phyloP scores from a whole-genome alignment of 2,113 vertebrate genomes.

The Malurus elegans region DNA sequence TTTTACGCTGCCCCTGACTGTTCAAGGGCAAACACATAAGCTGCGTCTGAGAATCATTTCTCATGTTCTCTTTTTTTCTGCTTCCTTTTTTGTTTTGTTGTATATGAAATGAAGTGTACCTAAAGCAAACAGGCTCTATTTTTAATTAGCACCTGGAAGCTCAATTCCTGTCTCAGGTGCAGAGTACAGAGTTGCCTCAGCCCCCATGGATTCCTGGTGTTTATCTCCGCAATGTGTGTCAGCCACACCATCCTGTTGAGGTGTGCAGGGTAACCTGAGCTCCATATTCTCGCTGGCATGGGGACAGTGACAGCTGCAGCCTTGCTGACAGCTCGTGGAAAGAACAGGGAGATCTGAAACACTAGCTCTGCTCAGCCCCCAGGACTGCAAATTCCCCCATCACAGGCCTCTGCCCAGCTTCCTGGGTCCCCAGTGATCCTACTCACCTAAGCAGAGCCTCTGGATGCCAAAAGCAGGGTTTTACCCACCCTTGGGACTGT shows the following conservation, averaged over 20 bases:
- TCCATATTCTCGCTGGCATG: background rate
- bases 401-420: background rate
- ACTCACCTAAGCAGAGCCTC: background rate
- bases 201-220: background rate
- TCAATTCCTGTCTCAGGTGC: background rate
- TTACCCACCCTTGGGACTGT: background rate
- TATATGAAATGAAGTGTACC: background rate
- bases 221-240: accelerated
- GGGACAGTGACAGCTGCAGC: conserved; percentile 11
- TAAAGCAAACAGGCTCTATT: background rate
- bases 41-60: background rate
- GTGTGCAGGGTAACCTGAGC: background rate
- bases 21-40: background rate
- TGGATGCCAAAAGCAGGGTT: background rate
- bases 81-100: background rate
- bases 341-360: conserved; percentile 37
- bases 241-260: background rate
- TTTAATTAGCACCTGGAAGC: background rate
- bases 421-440: background rate
- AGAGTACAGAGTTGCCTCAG: background rate
- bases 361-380: background rate
- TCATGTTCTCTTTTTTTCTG: background rate
- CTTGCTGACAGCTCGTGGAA: background rate
- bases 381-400: accelerated
- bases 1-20: background rate